Evolutionary conservation across 1,140 invertebrate genomes (phyloP).

Genomic region (Macrosteles quadrilineatus): DNA sequence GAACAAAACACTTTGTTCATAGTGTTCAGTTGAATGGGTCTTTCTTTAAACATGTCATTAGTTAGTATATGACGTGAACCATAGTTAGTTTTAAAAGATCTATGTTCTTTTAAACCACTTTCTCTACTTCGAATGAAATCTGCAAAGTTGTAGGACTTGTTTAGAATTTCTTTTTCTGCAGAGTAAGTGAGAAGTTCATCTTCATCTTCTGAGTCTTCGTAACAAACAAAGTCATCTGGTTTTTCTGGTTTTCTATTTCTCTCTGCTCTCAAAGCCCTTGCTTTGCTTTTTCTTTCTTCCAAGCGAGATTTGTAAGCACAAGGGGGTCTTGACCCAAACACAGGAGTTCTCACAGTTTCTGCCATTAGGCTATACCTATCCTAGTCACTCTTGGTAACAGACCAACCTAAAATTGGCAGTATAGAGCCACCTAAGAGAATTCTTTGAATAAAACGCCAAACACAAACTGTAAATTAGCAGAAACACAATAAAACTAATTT

Average conservation of each 20-base stretch:
- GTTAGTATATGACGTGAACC: slow-evolving; percentile 83
- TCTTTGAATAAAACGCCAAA: too few relatives aligned
- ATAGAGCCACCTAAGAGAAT: too few relatives aligned
- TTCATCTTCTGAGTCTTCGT: slow-evolving; percentile 83
- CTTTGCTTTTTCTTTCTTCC: slow-evolving; percentile 68
- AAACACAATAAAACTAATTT: too few relatives aligned
- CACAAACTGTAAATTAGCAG: too few relatives aligned
- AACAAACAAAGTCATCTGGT: slow-evolving; percentile 85
- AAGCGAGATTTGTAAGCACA: slow-evolving; percentile 69
- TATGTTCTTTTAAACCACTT: slow-evolving; percentile 67
- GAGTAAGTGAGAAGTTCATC: slow-evolving; percentile 78
- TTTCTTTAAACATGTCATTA: slow-evolving; percentile 85
- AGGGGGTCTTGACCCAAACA: slow-evolving; percentile 68
- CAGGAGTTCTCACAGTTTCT: slow-evolving; percentile 57
- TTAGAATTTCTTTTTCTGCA: slow-evolving; percentile 67
- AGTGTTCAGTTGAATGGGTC: slow-evolving; percentile 74
- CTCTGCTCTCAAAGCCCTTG: slow-evolving; percentile 65
- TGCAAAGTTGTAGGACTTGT: slow-evolving; percentile 82
- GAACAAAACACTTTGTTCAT: slow-evolving; percentile 97
- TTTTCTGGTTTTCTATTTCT: slow-evolving; percentile 77
- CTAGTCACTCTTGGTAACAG: too few relatives aligned
- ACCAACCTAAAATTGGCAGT: too few relatives aligned
- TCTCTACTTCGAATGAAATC: slow-evolving; percentile 80
- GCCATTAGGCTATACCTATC: too few relatives aligned
- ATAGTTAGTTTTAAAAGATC: slow-evolving; percentile 73